Base-by-base conservation (phyloP, 2,888 invertebrate species). In the Chloroclystis v-ata region DNA sequence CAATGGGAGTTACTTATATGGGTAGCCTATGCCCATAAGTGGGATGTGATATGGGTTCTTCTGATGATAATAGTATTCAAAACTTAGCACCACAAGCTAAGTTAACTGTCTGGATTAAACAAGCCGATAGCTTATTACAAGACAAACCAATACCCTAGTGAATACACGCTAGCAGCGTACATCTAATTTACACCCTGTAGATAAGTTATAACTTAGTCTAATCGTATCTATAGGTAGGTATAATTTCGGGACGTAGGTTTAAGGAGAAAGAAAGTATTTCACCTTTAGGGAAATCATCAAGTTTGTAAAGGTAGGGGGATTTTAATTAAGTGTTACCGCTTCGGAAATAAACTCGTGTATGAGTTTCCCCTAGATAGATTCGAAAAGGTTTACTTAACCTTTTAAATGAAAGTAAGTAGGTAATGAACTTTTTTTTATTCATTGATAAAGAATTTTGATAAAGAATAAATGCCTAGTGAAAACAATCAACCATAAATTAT, bases 221-320 rank as follows among this genome's bases (percentile, higher is more conserved):
- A 14, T 9, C 12, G 3, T 29, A 4, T 12, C 32, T 14, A 16
- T 14, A n/a, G 9, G 32, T n/a, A 32, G 12, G 14, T 11, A 20
- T 11, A 3, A 33, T 10, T 11, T n/a, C 20, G 16, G 33, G 9
- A 14, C 35, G 20, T 16, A 35, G 7, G 16, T 35, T 7, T 5
- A 16, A 48, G 28, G 26, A 37, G 41, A 52, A 43, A 49, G 42
- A 45, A 54, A 54, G 54, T 61, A 60, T 56, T 63, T 61, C 47
- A 66, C 61, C 66, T 65, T 65, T 59, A 57, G 63, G 68, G 62
- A 69, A 63, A 66, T 63, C 60, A 60, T 61, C 57, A 57, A 56
- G 57, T 64, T 62, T 58, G 52, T 57, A 58, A 47, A 41, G 59
- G 61, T 56, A 60, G 57, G 49, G 49, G 56, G 59, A 57, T 64